Evolutionary conservation across 2,888 invertebrate species (phyloP), one percentile per base, ranked within the genome.

Genomic region (Dynastes grantii): DNA sequence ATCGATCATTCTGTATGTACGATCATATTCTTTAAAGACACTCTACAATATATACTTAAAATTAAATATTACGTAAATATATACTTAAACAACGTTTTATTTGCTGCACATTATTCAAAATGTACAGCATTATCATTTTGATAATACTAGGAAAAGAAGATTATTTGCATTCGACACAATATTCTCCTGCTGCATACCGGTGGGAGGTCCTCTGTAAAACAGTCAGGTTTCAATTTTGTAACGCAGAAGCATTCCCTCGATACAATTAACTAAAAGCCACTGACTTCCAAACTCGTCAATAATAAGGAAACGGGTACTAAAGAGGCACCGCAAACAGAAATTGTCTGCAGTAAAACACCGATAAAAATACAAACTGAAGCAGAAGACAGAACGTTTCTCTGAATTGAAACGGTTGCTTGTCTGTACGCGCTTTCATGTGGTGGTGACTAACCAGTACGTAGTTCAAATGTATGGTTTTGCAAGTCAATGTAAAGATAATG

Each of bases 401-500:
- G 63, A 32, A 63, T 13, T 63, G 29, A 63, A 63, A 63, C n/a
- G 63, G 51, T 51, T 68, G 29, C 22, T 68, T 68, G 16, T 68
- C 51, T 29, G 27, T 51, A 51, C 13, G 51, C 22, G 16, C 27
- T 27, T 68, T 49, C 45, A 51, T 68, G 51, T 29, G 13, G 27
- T 68, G 1, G 49, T 27, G 29, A 68, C n/a, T 68, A 68, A 68
- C 68, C 49, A 68, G 22, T 68, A 68, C 68, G 11, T 51, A 16
- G 63, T 51, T 68, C 22, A 29, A 51, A 53, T 67, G 68, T 51
- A 68, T 29, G 68, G 22, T 68, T 68, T 51, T 68, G 51, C 68
- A 68, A 68, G 68, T 51, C 49, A 68, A 68, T 68, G 51, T 68
- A 68, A 51, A 29, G 68, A 68, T 68, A 68, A 68, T 51, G 27